Evolutionary conservation across 2,797 vertebrate genomes (phyloP).

Genomic region (Siniperca scherzeri): DNA sequence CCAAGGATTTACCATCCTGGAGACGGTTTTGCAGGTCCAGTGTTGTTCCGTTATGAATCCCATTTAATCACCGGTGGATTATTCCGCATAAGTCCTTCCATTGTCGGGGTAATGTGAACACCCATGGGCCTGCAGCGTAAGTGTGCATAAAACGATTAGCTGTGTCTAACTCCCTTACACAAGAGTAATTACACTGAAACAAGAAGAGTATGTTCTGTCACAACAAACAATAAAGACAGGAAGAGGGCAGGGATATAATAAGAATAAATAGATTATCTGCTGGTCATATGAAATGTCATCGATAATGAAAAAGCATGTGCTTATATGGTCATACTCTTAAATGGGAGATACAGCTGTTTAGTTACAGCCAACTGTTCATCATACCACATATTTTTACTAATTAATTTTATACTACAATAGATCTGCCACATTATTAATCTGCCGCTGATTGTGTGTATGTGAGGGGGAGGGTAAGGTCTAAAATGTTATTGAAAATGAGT

Average conservation of each 20-base stretch:
- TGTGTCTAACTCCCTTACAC: constrained; percentile 63
- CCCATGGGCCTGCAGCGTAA: constrained; percentile 48
- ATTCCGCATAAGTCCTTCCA: constrained; percentile 68
- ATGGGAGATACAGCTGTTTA: constrained; percentile 44
- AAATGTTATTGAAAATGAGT: background rate
- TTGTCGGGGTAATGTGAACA: constrained; percentile 61
- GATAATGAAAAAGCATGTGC: constrained; percentile 26
- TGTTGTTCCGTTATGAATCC: constrained; percentile 56
- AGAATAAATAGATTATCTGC: constrained; percentile 33
- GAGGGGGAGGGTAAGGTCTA: background rate
- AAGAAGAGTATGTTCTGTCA: constrained; percentile 41
- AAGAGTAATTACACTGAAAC: constrained; percentile 41
- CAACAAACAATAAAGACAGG: constrained; percentile 30
- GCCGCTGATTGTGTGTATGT: background rate
- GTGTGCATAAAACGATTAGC: constrained; percentile 75
- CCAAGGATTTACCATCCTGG: constrained; percentile 51
- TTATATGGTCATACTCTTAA: constrained; percentile 41
- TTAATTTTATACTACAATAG: constrained; percentile 9
- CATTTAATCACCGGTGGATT: constrained; percentile 74
- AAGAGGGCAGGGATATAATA: constrained; percentile 23
- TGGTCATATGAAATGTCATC: constrained; percentile 43
- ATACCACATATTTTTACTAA: constrained; percentile 34
- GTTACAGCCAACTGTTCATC: constrained; percentile 27
- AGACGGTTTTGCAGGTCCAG: constrained; percentile 38
- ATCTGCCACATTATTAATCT: constrained; percentile 16